These are phyloP conservation scores for Calcarius lapponicus DNA, from an alignment of 2,797 vertebrate species.

Conservation along the genomic window DNA sequence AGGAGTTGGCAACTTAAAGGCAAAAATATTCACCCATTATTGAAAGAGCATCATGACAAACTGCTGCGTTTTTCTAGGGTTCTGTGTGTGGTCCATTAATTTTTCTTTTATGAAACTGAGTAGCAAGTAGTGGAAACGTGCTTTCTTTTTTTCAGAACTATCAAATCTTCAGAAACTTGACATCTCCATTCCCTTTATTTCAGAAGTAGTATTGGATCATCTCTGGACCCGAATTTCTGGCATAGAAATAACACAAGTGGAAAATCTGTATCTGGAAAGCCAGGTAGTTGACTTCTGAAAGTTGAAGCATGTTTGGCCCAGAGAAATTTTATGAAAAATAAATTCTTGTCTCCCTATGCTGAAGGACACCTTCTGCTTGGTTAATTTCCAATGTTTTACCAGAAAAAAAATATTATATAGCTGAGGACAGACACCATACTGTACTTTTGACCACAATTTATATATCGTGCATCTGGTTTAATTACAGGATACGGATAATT, in stretches of 20 bases:
- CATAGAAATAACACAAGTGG: neutral
- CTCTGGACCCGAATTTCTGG: neutral
- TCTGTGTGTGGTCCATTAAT: neutral
- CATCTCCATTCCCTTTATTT: neutral
- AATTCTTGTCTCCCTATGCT: neutral
- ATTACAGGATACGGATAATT: neutral
- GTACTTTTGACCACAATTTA: neutral
- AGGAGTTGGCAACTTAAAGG: neutral
- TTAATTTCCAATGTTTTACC: neutral
- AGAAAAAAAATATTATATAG: neutral
- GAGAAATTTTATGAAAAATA: neutral
- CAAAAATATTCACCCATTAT: neutral
- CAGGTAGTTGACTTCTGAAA: neutral
- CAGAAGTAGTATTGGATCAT: neutral
- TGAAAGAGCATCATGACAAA: neutral
- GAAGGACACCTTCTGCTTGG: neutral
- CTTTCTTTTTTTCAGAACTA: neutral
- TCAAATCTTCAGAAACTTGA: neutral
- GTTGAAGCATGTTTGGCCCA: neutral
- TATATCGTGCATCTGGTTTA: neutral
- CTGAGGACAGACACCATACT: fast-evolving
- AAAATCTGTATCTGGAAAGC: neutral
- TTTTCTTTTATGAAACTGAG: neutral
- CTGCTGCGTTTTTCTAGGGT: neutral
- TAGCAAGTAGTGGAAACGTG: neutral